phyloP scores from a whole-genome alignment of 1,140 invertebrate species.

The Akabosia matsudoensis region DNA sequence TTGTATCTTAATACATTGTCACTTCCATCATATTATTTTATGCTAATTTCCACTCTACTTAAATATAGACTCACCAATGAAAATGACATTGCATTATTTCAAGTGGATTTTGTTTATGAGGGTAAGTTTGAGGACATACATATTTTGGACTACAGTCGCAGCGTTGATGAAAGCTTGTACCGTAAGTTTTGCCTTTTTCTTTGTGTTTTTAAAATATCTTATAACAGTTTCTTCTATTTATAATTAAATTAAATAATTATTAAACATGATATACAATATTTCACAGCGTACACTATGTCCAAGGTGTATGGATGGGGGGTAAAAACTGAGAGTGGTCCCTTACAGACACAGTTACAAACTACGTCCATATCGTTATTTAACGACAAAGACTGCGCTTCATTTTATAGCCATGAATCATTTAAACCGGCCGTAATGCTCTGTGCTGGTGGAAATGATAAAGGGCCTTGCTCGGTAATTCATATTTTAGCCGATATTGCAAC shows the following conservation, averaged over 20 bases:
- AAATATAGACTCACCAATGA: not conserved
- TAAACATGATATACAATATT: too few species aligned
- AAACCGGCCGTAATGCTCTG: not conserved
- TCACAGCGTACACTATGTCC: too few species aligned
- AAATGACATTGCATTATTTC: not conserved
- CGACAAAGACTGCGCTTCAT: not conserved
- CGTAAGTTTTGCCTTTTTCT: not conserved
- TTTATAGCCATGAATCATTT: not conserved
- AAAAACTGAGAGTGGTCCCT: not conserved
- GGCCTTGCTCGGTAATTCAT: not conserved
- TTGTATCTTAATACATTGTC: too few species aligned
- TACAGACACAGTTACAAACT: not conserved
- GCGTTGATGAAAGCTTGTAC: not conserved
- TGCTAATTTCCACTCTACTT: too few species aligned
- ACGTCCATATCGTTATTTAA: not conserved
- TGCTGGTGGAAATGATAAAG: not conserved
- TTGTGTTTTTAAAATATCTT: not conserved
- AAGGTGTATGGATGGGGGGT: not conserved
- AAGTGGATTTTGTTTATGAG: not conserved
- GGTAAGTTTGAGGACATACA: too few species aligned
- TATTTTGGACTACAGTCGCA: not conserved
- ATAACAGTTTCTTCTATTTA: not conserved
- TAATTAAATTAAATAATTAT: not conserved
- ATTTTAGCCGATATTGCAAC: not conserved
- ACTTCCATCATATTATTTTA: too few species aligned